Evolutionary conservation across 2,797 vertebrate genomes (phyloP).

Genomic region (Argentina silus): DNA sequence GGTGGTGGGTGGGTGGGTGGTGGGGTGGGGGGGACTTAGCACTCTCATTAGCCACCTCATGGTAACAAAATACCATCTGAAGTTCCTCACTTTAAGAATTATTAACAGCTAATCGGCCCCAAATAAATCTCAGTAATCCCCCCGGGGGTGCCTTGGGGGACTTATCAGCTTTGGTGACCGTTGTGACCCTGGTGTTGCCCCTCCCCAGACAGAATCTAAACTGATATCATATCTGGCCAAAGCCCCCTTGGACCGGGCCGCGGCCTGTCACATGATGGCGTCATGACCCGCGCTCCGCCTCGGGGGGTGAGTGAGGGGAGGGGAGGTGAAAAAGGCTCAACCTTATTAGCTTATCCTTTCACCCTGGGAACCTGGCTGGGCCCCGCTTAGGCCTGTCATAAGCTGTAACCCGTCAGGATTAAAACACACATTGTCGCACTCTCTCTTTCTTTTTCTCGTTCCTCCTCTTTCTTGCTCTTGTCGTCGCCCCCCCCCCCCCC

Average conservation of each 20-base stretch:
- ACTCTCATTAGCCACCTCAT: slow-evolving; percentile 77
- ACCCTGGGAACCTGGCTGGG: slow-evolving; percentile 72
- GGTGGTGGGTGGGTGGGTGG: slow-evolving; percentile 29
- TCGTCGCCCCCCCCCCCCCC: not conserved
- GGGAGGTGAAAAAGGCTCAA: slow-evolving; percentile 69
- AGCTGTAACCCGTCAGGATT: slow-evolving; percentile 66
- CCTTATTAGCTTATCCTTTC: slow-evolving; percentile 72
- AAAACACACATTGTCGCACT: slow-evolving; percentile 49
- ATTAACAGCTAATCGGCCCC: slow-evolving; percentile 78
- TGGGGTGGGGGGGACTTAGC: slow-evolving; percentile 39
- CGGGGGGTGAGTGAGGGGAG: not conserved
- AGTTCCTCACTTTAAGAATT: slow-evolving; percentile 72
- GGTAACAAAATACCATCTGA: slow-evolving; percentile 67
- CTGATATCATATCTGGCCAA: slow-evolving; percentile 76
- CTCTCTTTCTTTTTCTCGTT: not conserved
- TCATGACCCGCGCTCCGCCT: not conserved
- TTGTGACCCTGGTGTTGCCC: slow-evolving; percentile 70
- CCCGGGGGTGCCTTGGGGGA: slow-evolving; percentile 54
- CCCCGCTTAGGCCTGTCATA: slow-evolving; percentile 60
- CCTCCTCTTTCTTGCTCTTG: not conserved
- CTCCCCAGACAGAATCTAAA: slow-evolving; percentile 66
- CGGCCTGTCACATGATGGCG: slow-evolving; percentile 61
- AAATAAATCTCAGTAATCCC: slow-evolving; percentile 74
- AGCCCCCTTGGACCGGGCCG: slow-evolving; percentile 53
- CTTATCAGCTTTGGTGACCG: slow-evolving; percentile 78